These are phyloP conservation scores for Hydrochoerus hydrochaeris DNA, from an alignment of 2,113 vertebrate genomes.

Conservation along the genomic window DNA sequence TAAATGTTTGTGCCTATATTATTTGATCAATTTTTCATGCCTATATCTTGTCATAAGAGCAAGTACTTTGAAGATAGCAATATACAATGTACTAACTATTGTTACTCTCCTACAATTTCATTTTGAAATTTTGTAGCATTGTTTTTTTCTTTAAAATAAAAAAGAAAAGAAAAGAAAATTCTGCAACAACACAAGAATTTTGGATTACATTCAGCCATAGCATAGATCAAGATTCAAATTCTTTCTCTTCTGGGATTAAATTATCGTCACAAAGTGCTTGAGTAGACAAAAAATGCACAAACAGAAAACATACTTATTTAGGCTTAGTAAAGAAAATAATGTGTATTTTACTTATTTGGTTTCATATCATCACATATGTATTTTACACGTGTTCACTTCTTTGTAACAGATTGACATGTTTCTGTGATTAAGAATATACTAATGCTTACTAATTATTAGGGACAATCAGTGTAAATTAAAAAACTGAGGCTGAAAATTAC, in stretches of 20 bases:
- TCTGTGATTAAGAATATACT: background rate
- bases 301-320: background rate
- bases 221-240: background rate
- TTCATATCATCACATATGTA: background rate
- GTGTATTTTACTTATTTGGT: background rate
- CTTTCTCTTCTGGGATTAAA: background rate
- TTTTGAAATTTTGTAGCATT: no score
- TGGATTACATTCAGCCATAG: no score
- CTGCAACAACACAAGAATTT: background rate
- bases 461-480: background rate
- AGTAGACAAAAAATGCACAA: background rate
- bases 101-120: no score
- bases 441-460: background rate
- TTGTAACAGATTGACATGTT: background rate
- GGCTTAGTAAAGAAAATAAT: background rate
- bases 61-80: no score
- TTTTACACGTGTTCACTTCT: background rate
- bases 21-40: no score
- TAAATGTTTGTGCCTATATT: no score
- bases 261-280: background rate
- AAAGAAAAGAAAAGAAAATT: no score
- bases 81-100: no score
- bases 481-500: conserved; percentile 36
- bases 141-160: no score
- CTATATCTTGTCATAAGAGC: no score